Evolutionary conservation across 2,888 invertebrate genomes (phyloP).

Genomic region (Dicranocentrus wangi): DNA sequence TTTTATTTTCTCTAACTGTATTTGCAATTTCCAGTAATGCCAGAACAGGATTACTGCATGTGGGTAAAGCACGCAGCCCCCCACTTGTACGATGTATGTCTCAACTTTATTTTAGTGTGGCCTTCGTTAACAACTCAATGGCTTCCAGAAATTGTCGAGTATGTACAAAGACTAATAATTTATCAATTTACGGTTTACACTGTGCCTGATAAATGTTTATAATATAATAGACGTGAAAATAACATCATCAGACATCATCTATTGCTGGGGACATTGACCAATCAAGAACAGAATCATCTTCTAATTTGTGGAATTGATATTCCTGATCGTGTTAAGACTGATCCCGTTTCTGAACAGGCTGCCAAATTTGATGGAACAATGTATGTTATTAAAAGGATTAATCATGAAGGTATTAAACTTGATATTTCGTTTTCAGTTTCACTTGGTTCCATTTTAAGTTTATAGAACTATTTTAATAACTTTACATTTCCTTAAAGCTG

Average conservation of each 20-base stretch:
- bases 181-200: too few species aligned
- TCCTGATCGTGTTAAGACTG: conserved; percentile 32
- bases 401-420: conserved; percentile 51
- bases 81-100: conserved; percentile 47
- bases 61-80: conserved; percentile 49
- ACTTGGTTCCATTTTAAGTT: too few species aligned
- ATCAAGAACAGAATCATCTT: conserved; percentile 54
- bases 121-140: conserved; percentile 55
- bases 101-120: conserved; percentile 60
- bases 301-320: conserved; percentile 50
- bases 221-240: conserved; percentile 36
- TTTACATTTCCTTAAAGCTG: conserved; percentile 29
- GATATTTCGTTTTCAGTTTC: not conserved
- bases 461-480: too few species aligned
- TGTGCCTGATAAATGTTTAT: not conserved
- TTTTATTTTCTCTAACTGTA: not conserved
- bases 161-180: not conserved
- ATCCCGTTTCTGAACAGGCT: conserved; percentile 8
- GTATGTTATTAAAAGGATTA: conserved; percentile 46
- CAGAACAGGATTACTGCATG: conserved; percentile 46
- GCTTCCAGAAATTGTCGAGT: conserved; percentile 53
- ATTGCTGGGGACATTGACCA: conserved; percentile 48
- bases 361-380: conserved; percentile 38
- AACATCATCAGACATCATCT: conserved; percentile 37
- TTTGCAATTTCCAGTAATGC: not conserved